A percentile compares a stretch with the other conserved stretches of the same genome.
These are phyloP conservation scores for Gobiocypris rarus DNA, from an alignment of 2,113 vertebrate genomes.

Conservation along the genomic window DNA sequence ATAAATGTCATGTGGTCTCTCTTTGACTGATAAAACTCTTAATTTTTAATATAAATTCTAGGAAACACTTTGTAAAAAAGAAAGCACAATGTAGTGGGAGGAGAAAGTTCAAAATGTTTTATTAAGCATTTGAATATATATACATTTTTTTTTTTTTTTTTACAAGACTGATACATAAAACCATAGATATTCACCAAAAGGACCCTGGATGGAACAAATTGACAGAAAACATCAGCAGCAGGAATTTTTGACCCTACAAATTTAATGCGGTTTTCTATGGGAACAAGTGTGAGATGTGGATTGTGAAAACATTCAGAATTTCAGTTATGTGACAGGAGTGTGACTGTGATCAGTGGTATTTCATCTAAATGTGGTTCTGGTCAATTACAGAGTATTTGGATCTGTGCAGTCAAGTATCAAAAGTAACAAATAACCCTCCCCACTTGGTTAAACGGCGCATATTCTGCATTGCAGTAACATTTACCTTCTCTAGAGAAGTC, in stretches of 20 bases:
- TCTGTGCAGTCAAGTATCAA: conserved; percentile 71
- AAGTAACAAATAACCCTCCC: conserved; percentile 74
- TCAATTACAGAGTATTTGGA: conserved; percentile 63
- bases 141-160: conserved; percentile 29
- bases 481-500: conserved; percentile 82
- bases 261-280: conserved; percentile 45
- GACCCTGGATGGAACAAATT: conserved; percentile 39
- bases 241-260: conserved; percentile 31
- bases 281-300: conserved; percentile 15
- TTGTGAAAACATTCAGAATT: conserved; percentile 46
- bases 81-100: not conserved
- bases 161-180: conserved; percentile 49
- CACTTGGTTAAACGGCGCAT: conserved; percentile 75
- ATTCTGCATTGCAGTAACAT: conserved; percentile 83
- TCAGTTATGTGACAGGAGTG: conserved; percentile 17
- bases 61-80: not conserved
- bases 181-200: conserved; percentile 50
- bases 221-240: conserved; percentile 28
- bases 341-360: conserved; percentile 35
- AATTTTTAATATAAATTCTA: not conserved
- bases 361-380: conserved; percentile 48
- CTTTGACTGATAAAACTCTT: not conserved
- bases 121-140: conserved; percentile 56
- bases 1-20: not conserved
- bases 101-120: conserved; percentile 47